These are phyloP conservation scores for Drepana falcataria DNA, from an alignment of 2,888 invertebrate species.

Conservation along the genomic window DNA sequence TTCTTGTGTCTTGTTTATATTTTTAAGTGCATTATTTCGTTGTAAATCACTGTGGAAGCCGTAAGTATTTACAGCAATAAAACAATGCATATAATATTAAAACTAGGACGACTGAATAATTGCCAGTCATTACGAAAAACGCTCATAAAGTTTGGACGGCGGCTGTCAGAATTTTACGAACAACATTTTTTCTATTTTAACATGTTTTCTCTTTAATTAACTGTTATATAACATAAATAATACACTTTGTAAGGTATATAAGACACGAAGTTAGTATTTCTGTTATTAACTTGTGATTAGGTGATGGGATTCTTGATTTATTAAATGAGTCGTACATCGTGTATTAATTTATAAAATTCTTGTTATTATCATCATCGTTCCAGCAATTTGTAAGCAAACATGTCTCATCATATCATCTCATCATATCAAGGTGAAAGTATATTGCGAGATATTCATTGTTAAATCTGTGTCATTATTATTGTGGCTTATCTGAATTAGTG, in stretches of 20 bases:
- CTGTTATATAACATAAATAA: constrained; percentile 18
- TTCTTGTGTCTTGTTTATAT: constrained; percentile 69
- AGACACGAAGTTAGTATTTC: constrained; percentile 6
- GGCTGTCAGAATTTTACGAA: constrained; percentile 50
- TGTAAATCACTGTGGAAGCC: constrained; percentile 43
- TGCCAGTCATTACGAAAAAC: constrained; percentile 23
- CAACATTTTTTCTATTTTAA: constrained; percentile 33
- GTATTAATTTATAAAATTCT: not conserved
- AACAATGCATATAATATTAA: constrained; percentile 7
- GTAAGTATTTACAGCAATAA: constrained; percentile 49
- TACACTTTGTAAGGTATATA: constrained; percentile 2
- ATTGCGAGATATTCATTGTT: not conserved
- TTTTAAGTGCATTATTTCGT: constrained; percentile 60
- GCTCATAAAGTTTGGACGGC: constrained; percentile 38
- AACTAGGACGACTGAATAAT: constrained; percentile 16
- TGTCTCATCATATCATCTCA: too few species aligned
- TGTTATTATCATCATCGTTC: not conserved
- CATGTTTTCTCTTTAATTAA: constrained; percentile 14
- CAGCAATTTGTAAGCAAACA: not conserved
- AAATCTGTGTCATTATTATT: not conserved
- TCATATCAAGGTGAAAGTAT: not conserved
- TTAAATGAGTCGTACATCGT: not conserved
- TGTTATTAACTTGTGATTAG: constrained; percentile 6
- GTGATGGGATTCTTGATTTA: too few species aligned
- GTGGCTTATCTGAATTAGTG: not conserved